Base-by-base conservation (phyloP, 2,888 invertebrate species). In the Ennomos quercinarius region DNA sequence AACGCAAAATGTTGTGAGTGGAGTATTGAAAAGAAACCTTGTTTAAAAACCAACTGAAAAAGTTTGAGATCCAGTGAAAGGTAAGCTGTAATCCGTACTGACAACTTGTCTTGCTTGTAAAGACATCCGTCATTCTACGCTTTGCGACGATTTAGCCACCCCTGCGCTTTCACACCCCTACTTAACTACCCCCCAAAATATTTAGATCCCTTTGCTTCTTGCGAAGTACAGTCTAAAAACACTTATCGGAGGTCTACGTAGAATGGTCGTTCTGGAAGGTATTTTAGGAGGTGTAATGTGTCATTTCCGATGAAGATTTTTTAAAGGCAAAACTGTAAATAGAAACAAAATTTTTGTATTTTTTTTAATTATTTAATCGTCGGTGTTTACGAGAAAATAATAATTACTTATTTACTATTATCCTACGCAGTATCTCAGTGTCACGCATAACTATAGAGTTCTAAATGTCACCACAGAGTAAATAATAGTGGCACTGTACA, bases 51-150 rank as follows among this genome's bases (percentile, higher is more conserved):
- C 27, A 27, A 27, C 27, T 27, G 27, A 6, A 27, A 70, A 73
- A 75, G 57, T 83, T 90, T 89, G 84, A 74, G 74, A 76, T 71
- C 27, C 80, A 38, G 11, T 39, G 50, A 57, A 64, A 57, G 53
- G 64, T 42, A 42, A 58, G 52, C 56, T 51, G 59, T 78, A 76
- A 81, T 77, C 80, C 71, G 72, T 63, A 77, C 76, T 86, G 87
- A 91, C 91, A 91, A 80, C 82, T 81, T 71, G 67, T 78, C 79
- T 77, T 77, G 82, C 89, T 88, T 89, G 91, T 91, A 90, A 89
- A 91, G 87, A 83, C 87, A 91, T 92, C 86, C 85, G 86, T 92
- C 91, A 91, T 89, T 87, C 89, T 68, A 78, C 86, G 80, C 86
- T 77, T 74, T 61, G 66, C 70, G 69, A 77, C 80, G 71, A 84